These are phyloP conservation scores for Cheilosia grossa DNA, from an alignment of 2,888 invertebrate genomes.

Conservation along the genomic window DNA sequence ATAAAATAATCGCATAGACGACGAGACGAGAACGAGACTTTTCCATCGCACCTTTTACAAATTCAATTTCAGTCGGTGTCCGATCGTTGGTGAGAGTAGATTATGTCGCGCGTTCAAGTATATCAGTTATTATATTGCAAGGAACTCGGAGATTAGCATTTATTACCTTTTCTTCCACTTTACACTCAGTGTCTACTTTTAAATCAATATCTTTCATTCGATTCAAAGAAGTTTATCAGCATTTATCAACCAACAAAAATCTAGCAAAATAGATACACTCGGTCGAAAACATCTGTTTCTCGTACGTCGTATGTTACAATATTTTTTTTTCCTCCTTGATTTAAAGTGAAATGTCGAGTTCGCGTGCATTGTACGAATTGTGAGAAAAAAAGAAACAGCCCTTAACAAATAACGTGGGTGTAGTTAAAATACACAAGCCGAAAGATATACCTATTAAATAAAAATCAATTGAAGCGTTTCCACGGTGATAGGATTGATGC, in stretches of 20 bases:
- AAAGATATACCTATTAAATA: conserved; percentile 40
- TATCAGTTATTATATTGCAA: conserved; percentile 1
- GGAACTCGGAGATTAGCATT: conserved; percentile 18
- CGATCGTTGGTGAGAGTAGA: conserved; percentile 71
- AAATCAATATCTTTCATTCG: conserved; percentile 37
- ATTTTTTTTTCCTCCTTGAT: conserved; percentile 49
- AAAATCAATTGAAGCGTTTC: conserved; percentile 55
- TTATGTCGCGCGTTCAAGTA: conserved; percentile 32
- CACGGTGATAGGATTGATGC: conserved; percentile 44
- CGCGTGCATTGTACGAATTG: conserved; percentile 60
- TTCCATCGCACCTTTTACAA: conserved; percentile 53
- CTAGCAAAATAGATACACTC: conserved; percentile 41
- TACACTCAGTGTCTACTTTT: conserved; percentile 4
- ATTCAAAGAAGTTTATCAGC: conserved; percentile 21
- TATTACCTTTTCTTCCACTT: not conserved
- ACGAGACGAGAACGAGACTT: conserved; percentile 39
- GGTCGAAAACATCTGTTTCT: conserved; percentile 69
- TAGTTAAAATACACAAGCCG: conserved; percentile 5
- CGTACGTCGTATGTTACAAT: conserved; percentile 25
- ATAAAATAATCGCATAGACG: conserved; percentile 7
- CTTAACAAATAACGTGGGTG: conserved; percentile 52
- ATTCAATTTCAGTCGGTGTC: conserved; percentile 75
- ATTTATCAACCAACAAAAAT: not conserved
- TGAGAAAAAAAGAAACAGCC: conserved; percentile 48
- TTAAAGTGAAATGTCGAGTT: conserved; percentile 58